Base-by-base conservation (phyloP, 2,113 vertebrate species). In the Mormyrus iriodes region DNA sequence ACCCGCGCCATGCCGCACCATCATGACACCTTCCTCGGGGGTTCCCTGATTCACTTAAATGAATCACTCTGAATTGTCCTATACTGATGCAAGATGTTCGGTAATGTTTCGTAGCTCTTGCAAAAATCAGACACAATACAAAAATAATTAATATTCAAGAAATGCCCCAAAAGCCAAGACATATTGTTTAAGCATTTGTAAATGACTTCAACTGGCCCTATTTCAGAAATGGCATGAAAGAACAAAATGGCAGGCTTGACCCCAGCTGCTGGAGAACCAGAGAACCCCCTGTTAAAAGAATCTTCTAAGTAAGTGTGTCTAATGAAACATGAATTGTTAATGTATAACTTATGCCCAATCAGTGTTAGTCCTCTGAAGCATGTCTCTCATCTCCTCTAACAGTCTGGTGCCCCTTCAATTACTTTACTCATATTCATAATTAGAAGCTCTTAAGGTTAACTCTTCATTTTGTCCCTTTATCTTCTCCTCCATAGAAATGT, bases 351-450 rank as follows among this genome's bases (percentile, higher is more conserved):
- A 96, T 96, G 96, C 96, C 96, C 96, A 96, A 97, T 97, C 97
- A 97, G 97, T 95, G 44, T 94, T 94, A 93, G 95, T 94, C 95
- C 95, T 96, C 96, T 95, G 94, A 96, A 96, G 96, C 95, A 93
- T 94, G 94, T 94, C 95, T 93, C 95, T 94, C 94, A 94, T 95
- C 96, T 95, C 94, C 95, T 69, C 87, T n/a, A 35, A 97, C 95
- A 96, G 93, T 94, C 95, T 94, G 94, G 93, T 96, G 95, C 95
- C 94, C 94, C n/a, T 95, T 96, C 95, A 96, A 95, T 97, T 96
- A 96, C 95, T 96, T 95, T 94, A 95, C 95, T 97, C 96, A 98
- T 96, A 98, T 98, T 96, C 97, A 98, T 98, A 96, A 96, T 69
- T 97, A 96, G 95, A 96, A 95, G 95, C 96, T 96, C 97, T 97